Base-by-base conservation (phyloP, 2,113 vertebrate genomes). In the Myocastor coypus region DNA sequence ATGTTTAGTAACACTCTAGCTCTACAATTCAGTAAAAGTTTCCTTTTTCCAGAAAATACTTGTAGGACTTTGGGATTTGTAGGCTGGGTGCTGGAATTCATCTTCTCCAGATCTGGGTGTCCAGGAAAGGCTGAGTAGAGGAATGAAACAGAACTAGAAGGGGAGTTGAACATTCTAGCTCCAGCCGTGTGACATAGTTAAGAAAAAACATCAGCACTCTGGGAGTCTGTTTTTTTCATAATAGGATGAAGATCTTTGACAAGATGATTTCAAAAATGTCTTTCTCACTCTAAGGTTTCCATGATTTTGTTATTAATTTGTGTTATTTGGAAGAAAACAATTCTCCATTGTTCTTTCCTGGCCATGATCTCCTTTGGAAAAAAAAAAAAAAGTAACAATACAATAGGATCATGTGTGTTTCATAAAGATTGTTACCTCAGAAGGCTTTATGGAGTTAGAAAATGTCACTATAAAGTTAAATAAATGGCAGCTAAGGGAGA, bases 401-500 rank as follows among this genome's bases (percentile, higher is more conserved):
- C 93, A 98, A 97, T 96, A 95, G 89, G 97, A 93, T 97, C 97
- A 97, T 98, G 92, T 97, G 97, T 96, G 85, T 98, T 97, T 97
- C 97, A 97, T 97, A 97, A 97, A 97, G 92, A 90, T 78, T 93
- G 93, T 98, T 97, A 96, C 94, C 93, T 97, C 97, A 93, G 92
- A 95, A 97, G 92, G 83, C 92, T 97, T 97, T 96, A 94, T 89
- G 90, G 89, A 97, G 97, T 97, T 96, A 96, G 96, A 93, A 97
- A 97, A 97, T 97, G 96, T 97, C 97, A 96, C 94, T 83, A 86
- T 97, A 91, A 97, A 97, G 92, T 97, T 98, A 96, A 98, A 98
- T 97, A 98, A 97, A 97, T 96, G 93, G 93, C 85, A 96, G 78
- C 68, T 68, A 22, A 94, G 97, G 97, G 97, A 97, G 90, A 96